These are phyloP conservation scores for Eupithecia insigniata DNA, from an alignment of 2,888 invertebrate genomes.

Conservation along the genomic window DNA sequence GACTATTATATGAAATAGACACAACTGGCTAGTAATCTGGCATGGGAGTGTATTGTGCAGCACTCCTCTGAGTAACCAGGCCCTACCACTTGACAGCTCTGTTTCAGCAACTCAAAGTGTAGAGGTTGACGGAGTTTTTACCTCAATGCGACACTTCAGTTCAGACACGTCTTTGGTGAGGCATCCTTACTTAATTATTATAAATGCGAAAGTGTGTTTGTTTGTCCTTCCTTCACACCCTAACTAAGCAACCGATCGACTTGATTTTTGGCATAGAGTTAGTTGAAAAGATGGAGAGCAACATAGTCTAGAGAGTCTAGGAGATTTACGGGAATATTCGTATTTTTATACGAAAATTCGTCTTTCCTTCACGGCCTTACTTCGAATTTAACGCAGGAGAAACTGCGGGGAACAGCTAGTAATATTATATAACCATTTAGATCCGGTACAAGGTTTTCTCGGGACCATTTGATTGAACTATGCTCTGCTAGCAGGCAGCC, in stretches of 20 bases:
- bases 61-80: not conserved
- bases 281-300: too few species aligned
- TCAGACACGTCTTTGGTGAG: not conserved
- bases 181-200: too few species aligned
- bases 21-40: not conserved
- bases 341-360: too few species aligned
- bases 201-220: too few species aligned
- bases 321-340: too few species aligned
- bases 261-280: too few species aligned
- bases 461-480: not conserved
- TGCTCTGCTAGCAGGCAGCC: slow-evolving; percentile 31
- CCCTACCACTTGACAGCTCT: not conserved
- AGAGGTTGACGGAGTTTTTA: not conserved
- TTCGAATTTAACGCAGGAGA: too few species aligned
- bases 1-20: not conserved
- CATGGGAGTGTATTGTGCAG: not conserved
- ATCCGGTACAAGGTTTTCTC: not conserved
- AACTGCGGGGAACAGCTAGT: too few species aligned
- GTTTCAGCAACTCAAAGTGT: not conserved
- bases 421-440: not conserved
- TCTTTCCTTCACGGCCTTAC: too few species aligned
- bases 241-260: too few species aligned
- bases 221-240: too few species aligned
- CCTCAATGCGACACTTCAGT: not conserved
- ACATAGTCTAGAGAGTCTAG: too few species aligned